These are phyloP conservation scores for Parotocinclus haroldoi DNA, from an alignment of 2,797 vertebrate genomes.

Conservation along the genomic window DNA sequence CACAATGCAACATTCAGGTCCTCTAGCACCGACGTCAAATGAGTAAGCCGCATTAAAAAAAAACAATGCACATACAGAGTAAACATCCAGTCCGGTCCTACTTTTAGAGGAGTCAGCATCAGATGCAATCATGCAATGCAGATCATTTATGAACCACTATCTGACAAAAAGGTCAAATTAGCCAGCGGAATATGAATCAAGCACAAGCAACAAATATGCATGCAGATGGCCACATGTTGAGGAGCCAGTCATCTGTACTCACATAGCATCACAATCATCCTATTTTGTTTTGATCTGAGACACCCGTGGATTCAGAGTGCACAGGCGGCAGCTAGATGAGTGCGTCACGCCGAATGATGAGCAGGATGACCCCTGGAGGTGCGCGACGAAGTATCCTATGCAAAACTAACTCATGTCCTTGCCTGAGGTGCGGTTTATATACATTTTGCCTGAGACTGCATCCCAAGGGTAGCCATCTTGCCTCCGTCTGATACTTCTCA, in stretches of 20 bases:
- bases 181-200: not conserved
- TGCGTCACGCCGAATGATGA: slow-evolving; percentile 18
- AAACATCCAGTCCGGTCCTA: slow-evolving; percentile 25
- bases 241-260: slow-evolving; percentile 17
- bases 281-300: slow-evolving; percentile 14
- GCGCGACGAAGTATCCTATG: slow-evolving; percentile 19
- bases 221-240: not conserved
- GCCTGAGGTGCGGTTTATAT: slow-evolving; percentile 28
- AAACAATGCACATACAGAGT: not conserved
- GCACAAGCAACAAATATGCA: not conserved
- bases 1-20: slow-evolving; percentile 20
- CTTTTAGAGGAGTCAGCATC: slow-evolving; percentile 23
- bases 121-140: slow-evolving; percentile 13
- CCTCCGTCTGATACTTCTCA: slow-evolving; percentile 27
- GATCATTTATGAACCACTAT: not conserved
- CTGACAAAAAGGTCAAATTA: slow-evolving; percentile 16
- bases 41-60: slow-evolving; percentile 2
- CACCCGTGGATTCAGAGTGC: not conserved
- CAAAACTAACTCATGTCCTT: slow-evolving; percentile 16
- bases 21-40: not conserved
- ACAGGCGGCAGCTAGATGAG: not conserved
- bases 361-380: slow-evolving; percentile 3
- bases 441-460: slow-evolving; percentile 29
- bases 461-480: slow-evolving; percentile 45
- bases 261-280: slow-evolving; percentile 17